Conservation (phyloP, 2,797 vertebrate species). For the Florisuga fusca region DNA sequence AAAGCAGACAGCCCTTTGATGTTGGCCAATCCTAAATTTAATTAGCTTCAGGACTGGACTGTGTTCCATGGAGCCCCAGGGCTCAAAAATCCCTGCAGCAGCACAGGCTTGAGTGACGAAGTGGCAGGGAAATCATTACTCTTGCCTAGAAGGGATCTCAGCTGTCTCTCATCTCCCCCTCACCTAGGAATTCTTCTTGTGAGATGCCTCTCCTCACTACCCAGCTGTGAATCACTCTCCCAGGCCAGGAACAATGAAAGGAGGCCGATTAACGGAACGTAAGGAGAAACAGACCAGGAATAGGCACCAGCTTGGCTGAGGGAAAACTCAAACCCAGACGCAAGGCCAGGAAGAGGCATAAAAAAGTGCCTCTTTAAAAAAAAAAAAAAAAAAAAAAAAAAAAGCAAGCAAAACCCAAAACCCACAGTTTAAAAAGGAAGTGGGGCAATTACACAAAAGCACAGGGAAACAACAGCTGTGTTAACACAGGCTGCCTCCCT, state of each 20-base stretch:
- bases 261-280: not conserved
- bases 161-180: conserved; percentile 21
- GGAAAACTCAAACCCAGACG: conserved; percentile 45
- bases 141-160: not conserved
- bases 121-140: not conserved
- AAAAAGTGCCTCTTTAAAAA: not conserved
- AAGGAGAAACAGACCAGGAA: conserved; percentile 54
- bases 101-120: not conserved
- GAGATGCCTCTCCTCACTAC: conserved; percentile 11
- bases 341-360: conserved; percentile 52
- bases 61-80: conserved; percentile 23
- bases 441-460: conserved; percentile 4
- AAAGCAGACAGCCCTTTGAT: conserved; percentile 55
- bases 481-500: conserved; percentile 6
- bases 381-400: not conserved
- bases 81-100: not conserved
- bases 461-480: not conserved
- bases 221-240: conserved; percentile 22
- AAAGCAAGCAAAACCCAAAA: not conserved
- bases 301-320: conserved; percentile 49
- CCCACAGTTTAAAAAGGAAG: conserved; percentile 8
- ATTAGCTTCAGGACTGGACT: conserved; percentile 57
- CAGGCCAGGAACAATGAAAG: conserved; percentile 33
- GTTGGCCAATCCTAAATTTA: conserved; percentile 57
- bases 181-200: not conserved